Evolutionary conservation across 2,888 invertebrate genomes (phyloP), one percentile per base, ranked within the genome.

Genomic region (Tridacna gigas): DNA sequence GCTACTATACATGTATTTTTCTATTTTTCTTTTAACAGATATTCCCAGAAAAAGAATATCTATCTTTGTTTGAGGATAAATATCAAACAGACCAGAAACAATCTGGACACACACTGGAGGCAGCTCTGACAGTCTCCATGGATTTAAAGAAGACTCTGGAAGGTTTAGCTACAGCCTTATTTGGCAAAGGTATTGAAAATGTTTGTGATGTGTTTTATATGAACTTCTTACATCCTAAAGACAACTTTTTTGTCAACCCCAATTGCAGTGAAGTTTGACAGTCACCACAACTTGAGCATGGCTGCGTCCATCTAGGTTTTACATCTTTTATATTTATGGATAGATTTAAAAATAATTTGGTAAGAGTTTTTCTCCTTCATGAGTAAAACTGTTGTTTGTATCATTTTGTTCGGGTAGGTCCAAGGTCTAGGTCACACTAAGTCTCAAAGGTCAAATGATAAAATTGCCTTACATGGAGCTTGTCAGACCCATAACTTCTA

Each of bases 81-180:
- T 91, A 93, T 86, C 92, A 93, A 90, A 95, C 86, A 83, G 83
- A 93, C 9, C 96, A 96, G 71, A 98, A 98, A 94, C 99, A 99
- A 95, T 96, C 96, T 26, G 97, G 96, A 89, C 98, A 99, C 94
- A 97, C 97, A 0, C 95, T 97, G 84, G 98, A 98, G 95, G 97
- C 98, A 0, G 96, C 97, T 0, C 97, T 97, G 95, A 94, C 98
- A 47, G 96, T 98, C 96, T 98, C 98, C 93, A 95, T 96, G 90
- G 97, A 98, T 92, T 95, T 99, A 86, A 99, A 99, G 95, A 96
- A 95, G 2, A 96, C 97, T 76, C 96, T 99, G 0, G 95, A 96
- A 77, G 97, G 97, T 0, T 94, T 99, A 81, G 97, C 97, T 0
- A 96, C 96, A 90, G 94, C 96, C 79, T 95, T 99, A 63, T 99